Evolutionary conservation across 2,888 invertebrate genomes (phyloP), one percentile per base, ranked within the genome.

Genomic region (Glaucopsyche alexis): DNA sequence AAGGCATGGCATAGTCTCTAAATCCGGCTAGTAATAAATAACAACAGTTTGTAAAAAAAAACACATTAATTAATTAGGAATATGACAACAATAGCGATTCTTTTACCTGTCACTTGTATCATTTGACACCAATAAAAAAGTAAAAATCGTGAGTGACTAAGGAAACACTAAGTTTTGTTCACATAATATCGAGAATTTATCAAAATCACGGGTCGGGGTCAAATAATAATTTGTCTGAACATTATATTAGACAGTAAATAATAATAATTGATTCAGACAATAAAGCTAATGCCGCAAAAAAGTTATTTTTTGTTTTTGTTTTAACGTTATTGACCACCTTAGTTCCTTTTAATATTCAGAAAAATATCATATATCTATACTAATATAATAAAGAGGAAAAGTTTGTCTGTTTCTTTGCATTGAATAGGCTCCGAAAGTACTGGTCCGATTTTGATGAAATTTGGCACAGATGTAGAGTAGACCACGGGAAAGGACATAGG

Each of bases 131-230:
- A 38, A 29, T 29, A 29, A 29, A 29, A 29, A 19, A 60, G 19
- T 60, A 60, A 60, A 60, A 60, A 60, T 38, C 29, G 14, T 60
- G 1, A 19, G 29, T 38, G 29, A 60, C 29, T 60, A 60, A 29
- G 60, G 13, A 47, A 47, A 47, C 13, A 60, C 13, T 0, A 16
- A 11, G 11, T 19, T 55, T 55, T 55, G 55, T 55, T 55, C 55
- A 16, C n/a, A n/a, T n/a, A 9, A 29, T 8, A 55, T 19, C 11
- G 29, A 29, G 13, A 29, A 60, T 60, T 60, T 60, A 29, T 60
- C 29, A 60, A 60, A 60, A 29, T 60, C 60, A 60, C 60, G 38
- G 60, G 38, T 60, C 60, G 60, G 60, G 60, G 60, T 60, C 60
- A 60, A 60, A 60, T 38, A 60, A 60, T 38, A 13, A 60, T 60